Conservation (phyloP, 2,113 vertebrate genomes). For the Nanger granti region DNA sequence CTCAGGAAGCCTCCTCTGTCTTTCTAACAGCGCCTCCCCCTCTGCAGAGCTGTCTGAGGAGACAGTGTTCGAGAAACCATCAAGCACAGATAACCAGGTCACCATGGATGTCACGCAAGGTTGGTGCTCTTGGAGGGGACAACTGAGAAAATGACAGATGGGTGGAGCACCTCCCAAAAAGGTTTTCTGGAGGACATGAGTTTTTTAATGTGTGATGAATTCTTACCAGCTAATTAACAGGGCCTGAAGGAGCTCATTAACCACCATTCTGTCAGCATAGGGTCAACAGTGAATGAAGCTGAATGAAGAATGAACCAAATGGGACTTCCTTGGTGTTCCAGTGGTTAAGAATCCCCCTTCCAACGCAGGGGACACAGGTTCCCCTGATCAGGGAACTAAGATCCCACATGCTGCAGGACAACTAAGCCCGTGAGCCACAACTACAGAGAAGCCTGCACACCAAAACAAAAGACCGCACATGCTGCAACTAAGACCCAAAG, state of each 20-base stretch:
- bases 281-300: neutral
- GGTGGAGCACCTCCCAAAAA: slow-evolving; percentile 7
- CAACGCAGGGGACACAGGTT: neutral
- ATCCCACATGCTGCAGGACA: neutral
- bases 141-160: neutral
- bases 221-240: neutral
- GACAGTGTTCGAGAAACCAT: neutral
- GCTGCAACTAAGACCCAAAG: neutral
- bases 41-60: neutral
- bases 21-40: neutral
- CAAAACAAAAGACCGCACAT: neutral
- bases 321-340: neutral
- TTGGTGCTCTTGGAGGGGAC: neutral
- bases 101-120: neutral
- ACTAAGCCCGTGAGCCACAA: neutral
- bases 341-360: neutral
- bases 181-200: slow-evolving; percentile 41
- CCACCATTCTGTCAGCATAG: neutral
- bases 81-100: neutral
- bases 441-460: neutral
- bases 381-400: neutral
- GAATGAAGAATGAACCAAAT: neutral
- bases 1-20: neutral
- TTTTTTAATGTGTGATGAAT: neutral
- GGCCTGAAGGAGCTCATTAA: neutral